A percentile compares a stretch with the other conserved stretches of the same genome.
phyloP scores from a whole-genome alignment of 2,113 vertebrate genomes.

The Podocnemis expansa region DNA sequence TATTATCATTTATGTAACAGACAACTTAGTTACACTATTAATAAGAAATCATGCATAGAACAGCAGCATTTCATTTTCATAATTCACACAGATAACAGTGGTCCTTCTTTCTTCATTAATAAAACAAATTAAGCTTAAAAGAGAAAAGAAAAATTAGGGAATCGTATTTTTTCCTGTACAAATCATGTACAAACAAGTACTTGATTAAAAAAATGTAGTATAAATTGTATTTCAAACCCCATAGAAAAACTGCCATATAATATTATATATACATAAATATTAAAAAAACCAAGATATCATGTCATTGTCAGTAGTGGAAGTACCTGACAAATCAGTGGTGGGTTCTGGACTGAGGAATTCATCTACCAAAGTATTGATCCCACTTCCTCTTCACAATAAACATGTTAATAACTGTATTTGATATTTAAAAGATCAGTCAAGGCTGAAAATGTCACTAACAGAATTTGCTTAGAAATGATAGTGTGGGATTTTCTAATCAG shows the following conservation, averaged over 20 bases:
- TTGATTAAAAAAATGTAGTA: background rate
- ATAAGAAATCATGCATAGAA: background rate
- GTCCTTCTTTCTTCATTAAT: background rate
- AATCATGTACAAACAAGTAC: background rate
- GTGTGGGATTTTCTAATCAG: background rate
- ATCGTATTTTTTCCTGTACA: background rate
- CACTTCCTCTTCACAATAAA: background rate
- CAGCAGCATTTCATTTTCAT: background rate
- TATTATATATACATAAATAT: background rate
- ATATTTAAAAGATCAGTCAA: background rate
- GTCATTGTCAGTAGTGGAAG: background rate
- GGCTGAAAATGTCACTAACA: background rate
- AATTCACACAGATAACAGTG: background rate
- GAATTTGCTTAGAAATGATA: background rate
- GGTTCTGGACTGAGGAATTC: background rate
- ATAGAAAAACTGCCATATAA: background rate
- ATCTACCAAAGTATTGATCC: background rate
- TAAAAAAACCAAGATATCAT: too few species aligned
- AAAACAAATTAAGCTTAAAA: slow-evolving; percentile 17
- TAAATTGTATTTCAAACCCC: background rate
- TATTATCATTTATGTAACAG: background rate
- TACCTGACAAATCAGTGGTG: background rate
- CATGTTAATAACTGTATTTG: background rate
- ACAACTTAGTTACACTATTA: background rate
- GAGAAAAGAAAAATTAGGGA: background rate